Conservation (phyloP, 2,797 vertebrate species). For the Micropoecilia bifurca region DNA sequence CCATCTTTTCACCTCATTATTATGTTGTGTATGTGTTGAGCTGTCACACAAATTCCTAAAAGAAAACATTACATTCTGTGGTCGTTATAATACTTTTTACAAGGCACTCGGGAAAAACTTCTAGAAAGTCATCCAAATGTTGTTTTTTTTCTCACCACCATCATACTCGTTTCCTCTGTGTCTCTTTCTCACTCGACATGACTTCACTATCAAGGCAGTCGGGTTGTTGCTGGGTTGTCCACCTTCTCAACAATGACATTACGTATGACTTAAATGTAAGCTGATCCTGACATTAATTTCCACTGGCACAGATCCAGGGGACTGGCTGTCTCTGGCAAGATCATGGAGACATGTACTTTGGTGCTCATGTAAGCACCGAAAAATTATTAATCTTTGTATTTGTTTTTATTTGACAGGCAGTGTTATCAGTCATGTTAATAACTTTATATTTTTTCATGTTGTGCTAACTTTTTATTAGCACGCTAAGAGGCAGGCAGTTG, state of each 20-base stretch:
- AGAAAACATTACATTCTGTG: neutral
- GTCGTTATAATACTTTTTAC: neutral
- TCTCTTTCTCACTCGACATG: conserved; percentile 20
- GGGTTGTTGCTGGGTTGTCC: conserved; percentile 40
- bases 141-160: neutral
- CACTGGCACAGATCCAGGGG: conserved; percentile 67
- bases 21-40: neutral
- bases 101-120: neutral
- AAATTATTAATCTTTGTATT: conserved; percentile 3
- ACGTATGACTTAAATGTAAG: conserved; percentile 71
- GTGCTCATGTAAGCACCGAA: conserved; percentile 2
- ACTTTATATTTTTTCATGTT: conserved; percentile 8
- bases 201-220: conserved; percentile 50
- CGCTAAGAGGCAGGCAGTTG: neutral
- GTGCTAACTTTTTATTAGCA: neutral
- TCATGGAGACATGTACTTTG: conserved; percentile 29
- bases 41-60: neutral
- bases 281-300: conserved; percentile 68
- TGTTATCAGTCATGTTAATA: conserved; percentile 5
- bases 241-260: conserved; percentile 57
- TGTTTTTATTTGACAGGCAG: conserved; percentile 6
- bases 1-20: neutral
- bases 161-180: neutral
- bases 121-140: conserved; percentile 7
- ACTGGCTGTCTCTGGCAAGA: conserved; percentile 71